Evolutionary conservation across 1,140 invertebrate genomes (phyloP).

Genomic region (Lutraria rhynchaena): DNA sequence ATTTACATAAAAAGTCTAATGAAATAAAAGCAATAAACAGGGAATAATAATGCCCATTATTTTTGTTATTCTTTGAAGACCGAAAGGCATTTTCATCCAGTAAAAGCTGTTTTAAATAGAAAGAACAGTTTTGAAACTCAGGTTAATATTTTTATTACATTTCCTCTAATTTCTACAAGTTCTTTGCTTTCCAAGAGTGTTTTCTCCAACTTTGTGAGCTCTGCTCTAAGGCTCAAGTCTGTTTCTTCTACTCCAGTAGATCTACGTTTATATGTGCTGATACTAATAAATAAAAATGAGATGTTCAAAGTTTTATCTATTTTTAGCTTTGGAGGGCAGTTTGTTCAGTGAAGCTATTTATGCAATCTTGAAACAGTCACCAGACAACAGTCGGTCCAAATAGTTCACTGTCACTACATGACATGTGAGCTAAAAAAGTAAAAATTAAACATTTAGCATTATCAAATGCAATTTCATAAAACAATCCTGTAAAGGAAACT

Average conservation of each 20-base stretch:
- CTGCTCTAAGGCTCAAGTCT: constrained; percentile 15
- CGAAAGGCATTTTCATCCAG: not conserved
- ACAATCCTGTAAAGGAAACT: constrained; percentile 1
- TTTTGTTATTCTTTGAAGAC: no score
- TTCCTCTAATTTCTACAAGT: constrained; percentile 37
- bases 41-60: not conserved
- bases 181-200: constrained; percentile 21
- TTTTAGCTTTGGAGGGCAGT: no score
- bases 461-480: constrained; percentile 7
- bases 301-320: no score
- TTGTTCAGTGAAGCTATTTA: no score
- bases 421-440: no score
- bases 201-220: constrained; percentile 32
- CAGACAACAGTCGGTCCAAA: no score
- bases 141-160: constrained; percentile 3
- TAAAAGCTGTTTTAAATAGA: not conserved
- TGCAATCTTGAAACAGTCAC: no score
- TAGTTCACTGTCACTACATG: no score
- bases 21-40: not conserved
- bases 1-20: not conserved
- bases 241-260: constrained; percentile 27
- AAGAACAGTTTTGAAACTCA: not conserved
- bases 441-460: not conserved
- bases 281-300: constrained; percentile 21
- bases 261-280: constrained; percentile 10